These are phyloP conservation scores for Apaloderma vittatum DNA, from an alignment of 2,113 vertebrate species.

Conservation along the genomic window DNA sequence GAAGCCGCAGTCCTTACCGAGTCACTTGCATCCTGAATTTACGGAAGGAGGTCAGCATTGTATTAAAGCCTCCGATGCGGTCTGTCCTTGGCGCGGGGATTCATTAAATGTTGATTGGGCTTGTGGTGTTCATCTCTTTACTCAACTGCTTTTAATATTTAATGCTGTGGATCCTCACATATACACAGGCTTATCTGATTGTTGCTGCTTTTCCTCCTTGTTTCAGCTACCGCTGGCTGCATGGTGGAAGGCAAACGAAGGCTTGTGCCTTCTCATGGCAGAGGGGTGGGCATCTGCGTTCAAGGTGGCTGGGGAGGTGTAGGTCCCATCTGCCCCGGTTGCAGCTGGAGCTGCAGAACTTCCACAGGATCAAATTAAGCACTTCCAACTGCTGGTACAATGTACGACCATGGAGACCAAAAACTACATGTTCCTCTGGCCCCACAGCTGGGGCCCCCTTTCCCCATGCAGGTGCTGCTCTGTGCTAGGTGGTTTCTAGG, in stretches of 20 bases:
- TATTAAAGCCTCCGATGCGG: neutral
- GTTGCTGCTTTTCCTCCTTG: neutral
- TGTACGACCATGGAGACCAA: neutral
- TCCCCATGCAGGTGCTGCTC: rapidly evolving
- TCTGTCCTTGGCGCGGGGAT: conserved; percentile 1
- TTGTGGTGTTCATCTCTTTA: neutral
- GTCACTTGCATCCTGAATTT: neutral
- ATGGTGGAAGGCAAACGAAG: rapidly evolving
- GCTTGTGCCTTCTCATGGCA: rapidly evolving
- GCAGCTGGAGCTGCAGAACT: neutral
- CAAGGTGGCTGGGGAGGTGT: rapidly evolving
- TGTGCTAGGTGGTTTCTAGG: neutral
- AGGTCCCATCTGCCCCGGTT: neutral
- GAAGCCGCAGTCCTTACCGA: neutral
- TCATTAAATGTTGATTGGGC: conserved; percentile 39
- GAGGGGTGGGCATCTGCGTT: neutral
- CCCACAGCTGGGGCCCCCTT: neutral
- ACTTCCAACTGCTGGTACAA: neutral
- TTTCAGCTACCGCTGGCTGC: rapidly evolving
- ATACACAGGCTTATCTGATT: rapidly evolving
- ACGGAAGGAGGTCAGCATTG: conserved; percentile 34
- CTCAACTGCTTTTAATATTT: neutral
- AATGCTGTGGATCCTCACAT: neutral
- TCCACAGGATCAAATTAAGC: rapidly evolving
- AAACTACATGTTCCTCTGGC: rapidly evolving